Percentiles rank a stretch among this genome's conserved stretches.
Evolutionary conservation across 2,113 vertebrate genomes (phyloP).

Genomic region (Neotoma lepida): DNA sequence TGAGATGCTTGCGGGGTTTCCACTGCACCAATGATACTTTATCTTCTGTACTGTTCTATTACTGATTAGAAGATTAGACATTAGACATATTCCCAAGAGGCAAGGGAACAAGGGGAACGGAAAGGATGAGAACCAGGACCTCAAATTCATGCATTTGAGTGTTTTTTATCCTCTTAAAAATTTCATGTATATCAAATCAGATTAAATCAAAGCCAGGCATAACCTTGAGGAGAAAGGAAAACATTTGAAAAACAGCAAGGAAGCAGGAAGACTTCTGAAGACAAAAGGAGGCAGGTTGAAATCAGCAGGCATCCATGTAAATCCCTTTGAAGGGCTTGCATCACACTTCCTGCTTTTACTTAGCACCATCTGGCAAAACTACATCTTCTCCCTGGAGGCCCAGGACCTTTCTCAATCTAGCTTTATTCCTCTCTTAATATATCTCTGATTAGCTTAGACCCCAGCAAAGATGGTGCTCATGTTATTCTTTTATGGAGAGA

Average conservation of each 20-base stretch:
- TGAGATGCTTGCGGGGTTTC: background rate
- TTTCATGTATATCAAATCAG: background rate
- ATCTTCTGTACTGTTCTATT: background rate
- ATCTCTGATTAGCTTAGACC: background rate
- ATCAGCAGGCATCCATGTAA: background rate
- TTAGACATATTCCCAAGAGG: background rate
- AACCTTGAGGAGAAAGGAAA: background rate
- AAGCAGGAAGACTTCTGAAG: background rate
- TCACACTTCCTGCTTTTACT: conserved; percentile 50
- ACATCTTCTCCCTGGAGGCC: background rate
- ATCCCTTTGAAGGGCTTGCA: background rate
- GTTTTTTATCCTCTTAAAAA: background rate
- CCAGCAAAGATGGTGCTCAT: background rate
- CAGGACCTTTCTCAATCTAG: background rate
- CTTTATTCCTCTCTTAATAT: background rate
- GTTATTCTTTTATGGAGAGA: background rate
- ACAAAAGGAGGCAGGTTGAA: background rate
- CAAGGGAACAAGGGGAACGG: background rate
- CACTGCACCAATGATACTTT: background rate
- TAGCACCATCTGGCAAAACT: conserved; percentile 50
- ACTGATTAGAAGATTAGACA: background rate
- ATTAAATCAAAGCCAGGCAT: background rate
- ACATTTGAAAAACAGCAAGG: background rate
- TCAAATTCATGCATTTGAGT: background rate
- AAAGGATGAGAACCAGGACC: background rate